Base-by-base conservation (phyloP, 1,140 invertebrate genomes). In the Marisa cornuarietis region DNA sequence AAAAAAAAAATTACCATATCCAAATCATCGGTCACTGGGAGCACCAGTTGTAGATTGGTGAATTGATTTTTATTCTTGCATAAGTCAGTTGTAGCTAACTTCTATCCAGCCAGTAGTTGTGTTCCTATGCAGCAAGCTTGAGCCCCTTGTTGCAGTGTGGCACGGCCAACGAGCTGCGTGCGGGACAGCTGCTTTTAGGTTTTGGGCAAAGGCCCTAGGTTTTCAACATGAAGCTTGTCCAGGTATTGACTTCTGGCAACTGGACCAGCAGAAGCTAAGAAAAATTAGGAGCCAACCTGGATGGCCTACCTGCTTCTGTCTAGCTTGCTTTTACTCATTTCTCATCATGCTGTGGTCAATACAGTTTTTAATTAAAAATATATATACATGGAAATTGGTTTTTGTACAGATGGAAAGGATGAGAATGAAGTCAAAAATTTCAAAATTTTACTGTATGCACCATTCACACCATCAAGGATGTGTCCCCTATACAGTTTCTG, bases 201-300 rank as follows among this genome's bases (percentile, higher is more conserved):
- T 62, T 42, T 42, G 31, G 31, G 63, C 20, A 6, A 22, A 13
- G 62, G n/a, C 24, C 49, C 65, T 26, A 31, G 20, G 14, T n/a
- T 52, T 77, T 77, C 76, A 24, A 3, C 42, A 77, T 77, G 76
- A 77, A 24, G 76, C 65, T 26, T 13, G 49, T 68, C 22, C 65
- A 77, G 76, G 58, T 18, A 77, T 14, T 24, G 42, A 49, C 76
- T 52, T 14, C 14, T 26, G 76, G 22, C 22, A 77, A 68, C 76
- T 77, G 65, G 51, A 54, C 49, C 11, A 14, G 65, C 63, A 51
- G 76, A 77, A 52, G 24, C 49, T 3, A 16, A 14, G 65, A 68
- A 68, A 68, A n/a, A n/a, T 68, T 31, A 31, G 65, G 65, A 18
- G 65, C 22, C 26, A n/a, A 69, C 42, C 11, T n/a, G 5, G 42